Conservation (phyloP, 2,888 invertebrate species). For the Xylota segnis region DNA sequence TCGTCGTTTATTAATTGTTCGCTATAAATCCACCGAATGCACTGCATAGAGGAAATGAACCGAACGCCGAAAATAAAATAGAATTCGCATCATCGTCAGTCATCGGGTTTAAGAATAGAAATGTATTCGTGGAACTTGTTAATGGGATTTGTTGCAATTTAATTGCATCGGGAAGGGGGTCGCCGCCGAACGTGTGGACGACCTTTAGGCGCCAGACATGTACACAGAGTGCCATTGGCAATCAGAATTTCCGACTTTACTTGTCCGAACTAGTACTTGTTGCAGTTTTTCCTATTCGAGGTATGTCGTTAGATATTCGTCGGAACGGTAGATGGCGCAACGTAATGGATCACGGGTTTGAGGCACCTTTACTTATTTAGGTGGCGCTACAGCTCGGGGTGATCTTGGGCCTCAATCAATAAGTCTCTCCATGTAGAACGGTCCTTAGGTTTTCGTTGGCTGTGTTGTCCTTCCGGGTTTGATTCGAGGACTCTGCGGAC, state of each 20-base stretch:
- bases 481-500: too few relatives aligned
- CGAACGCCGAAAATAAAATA: constrained; percentile 43
- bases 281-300: too few relatives aligned
- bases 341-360: too few relatives aligned
- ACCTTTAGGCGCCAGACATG: constrained; percentile 59
- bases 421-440: too few relatives aligned
- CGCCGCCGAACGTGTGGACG: constrained; percentile 36
- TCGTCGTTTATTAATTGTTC: constrained; percentile 58
- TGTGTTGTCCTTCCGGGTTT: too few relatives aligned
- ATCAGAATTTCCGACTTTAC: constrained; percentile 9
- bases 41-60: constrained; percentile 64
- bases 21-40: constrained; percentile 27
- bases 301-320: too few relatives aligned
- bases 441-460: too few relatives aligned
- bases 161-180: constrained; percentile 33
- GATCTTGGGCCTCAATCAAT: too few relatives aligned
- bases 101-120: constrained; percentile 65
- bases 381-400: too few relatives aligned
- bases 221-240: constrained; percentile 37
- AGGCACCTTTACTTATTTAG: too few relatives aligned
- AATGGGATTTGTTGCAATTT: constrained; percentile 47
- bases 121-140: constrained; percentile 59
- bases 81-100: constrained; percentile 62
- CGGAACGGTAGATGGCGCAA: too few relatives aligned
- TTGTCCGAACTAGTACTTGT: too few relatives aligned